phyloP scores from a whole-genome alignment of 92 coral and sea anemone genomes.

The Umimayanthus kanabou region DNA sequence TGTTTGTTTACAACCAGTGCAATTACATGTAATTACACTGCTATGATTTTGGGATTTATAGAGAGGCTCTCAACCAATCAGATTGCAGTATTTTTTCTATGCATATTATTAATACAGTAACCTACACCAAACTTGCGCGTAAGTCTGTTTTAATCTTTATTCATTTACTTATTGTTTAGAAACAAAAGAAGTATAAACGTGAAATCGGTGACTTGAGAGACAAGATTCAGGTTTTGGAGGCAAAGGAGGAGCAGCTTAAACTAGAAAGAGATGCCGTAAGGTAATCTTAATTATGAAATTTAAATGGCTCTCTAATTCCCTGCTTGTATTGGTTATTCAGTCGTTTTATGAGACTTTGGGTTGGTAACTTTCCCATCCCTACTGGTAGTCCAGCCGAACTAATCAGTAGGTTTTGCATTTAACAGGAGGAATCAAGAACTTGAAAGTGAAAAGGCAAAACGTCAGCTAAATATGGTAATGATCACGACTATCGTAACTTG shows the following conservation, averaged over 20 bases:
- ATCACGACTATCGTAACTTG: background rate
- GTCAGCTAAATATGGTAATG: constrained; percentile 30
- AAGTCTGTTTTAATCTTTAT: background rate
- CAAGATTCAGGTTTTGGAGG: constrained; percentile 76
- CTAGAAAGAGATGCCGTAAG: constrained; percentile 84
- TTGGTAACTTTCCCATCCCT: background rate
- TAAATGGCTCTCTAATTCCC: too few relatives aligned
- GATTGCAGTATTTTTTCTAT: too few relatives aligned
- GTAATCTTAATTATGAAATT: constrained; percentile 33
- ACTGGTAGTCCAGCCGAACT: background rate
- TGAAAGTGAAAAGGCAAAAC: constrained; percentile 41
- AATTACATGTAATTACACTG: too few relatives aligned
- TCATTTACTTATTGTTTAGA: constrained; percentile 50
- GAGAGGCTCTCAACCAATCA: too few relatives aligned
- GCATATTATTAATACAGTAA: background rate
- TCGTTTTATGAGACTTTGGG: background rate
- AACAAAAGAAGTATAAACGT: constrained; percentile 82
- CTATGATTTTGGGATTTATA: too few relatives aligned
- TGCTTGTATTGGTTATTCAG: background rate
- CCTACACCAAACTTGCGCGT: background rate
- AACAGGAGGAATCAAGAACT: constrained; percentile 23
- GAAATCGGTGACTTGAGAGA: constrained; percentile 75
- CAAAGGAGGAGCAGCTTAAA: constrained; percentile 82
- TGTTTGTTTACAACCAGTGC: too few relatives aligned
- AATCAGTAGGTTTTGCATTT: background rate